Evolutionary conservation across 2,888 invertebrate genomes (phyloP).

Genomic region (Dorcus hopei): DNA sequence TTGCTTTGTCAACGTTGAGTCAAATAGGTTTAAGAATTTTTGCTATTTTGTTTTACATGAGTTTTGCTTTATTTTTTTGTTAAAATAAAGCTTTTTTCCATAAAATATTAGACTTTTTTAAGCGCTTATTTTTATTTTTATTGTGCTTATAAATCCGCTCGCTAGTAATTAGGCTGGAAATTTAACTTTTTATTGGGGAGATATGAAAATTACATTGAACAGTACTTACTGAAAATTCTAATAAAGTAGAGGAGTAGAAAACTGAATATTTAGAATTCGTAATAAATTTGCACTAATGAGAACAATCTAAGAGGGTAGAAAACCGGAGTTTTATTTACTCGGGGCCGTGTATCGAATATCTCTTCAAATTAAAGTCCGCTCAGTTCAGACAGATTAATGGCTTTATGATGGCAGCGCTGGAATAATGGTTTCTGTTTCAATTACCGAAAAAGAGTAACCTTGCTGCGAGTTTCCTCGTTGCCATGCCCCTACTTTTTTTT

Average conservation of each 20-base stretch:
- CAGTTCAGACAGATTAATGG: constrained; percentile 25
- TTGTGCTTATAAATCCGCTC: no score
- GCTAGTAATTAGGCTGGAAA: no score
- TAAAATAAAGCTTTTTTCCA: no score
- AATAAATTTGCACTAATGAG: neutral
- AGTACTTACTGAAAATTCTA: no score
- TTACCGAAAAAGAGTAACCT: constrained; percentile 22
- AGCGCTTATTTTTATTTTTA: no score
- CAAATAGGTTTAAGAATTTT: no score
- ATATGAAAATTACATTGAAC: no score
- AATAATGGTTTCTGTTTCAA: constrained; percentile 27
- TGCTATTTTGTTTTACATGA: no score
- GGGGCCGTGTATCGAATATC: constrained; percentile 20
- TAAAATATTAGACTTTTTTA: no score
- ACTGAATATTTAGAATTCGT: neutral
- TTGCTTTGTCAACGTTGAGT: no score
- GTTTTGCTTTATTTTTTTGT: no score
- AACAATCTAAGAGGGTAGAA: neutral
- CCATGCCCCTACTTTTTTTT: neutral
- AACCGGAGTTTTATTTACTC: constrained; percentile 10
- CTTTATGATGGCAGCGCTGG: constrained; percentile 23
- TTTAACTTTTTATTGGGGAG: no score
- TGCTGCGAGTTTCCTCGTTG: neutral
- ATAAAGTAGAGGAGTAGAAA: neutral
- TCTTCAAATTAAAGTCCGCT: constrained; percentile 24